A percentile compares a stretch with the other conserved stretches of the same genome.
Evolutionary conservation across 2,797 vertebrate species (phyloP).

Genomic region (Sylvia borin): DNA sequence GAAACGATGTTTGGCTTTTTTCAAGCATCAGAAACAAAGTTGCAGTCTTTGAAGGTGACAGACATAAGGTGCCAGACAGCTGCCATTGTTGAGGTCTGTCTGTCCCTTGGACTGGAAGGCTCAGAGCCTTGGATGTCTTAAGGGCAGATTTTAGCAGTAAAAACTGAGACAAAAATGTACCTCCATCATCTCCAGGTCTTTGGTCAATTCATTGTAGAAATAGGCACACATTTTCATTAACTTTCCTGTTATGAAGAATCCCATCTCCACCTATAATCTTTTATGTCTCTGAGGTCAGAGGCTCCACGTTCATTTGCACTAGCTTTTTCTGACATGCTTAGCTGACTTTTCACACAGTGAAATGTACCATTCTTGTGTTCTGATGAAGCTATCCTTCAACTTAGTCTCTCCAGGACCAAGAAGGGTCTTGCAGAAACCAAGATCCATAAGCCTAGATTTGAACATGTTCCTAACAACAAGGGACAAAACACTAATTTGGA

Average conservation of each 20-base stretch:
- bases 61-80: background rate
- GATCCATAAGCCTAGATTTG: background rate
- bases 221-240: fast-evolving
- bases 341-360: background rate
- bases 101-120: background rate
- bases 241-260: background rate
- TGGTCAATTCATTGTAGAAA: background rate
- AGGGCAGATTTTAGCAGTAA: background rate
- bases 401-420: background rate
- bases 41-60: background rate
- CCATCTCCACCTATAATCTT: background rate
- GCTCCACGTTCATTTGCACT: background rate
- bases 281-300: background rate
- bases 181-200: background rate
- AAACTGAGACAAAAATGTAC: background rate
- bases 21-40: background rate
- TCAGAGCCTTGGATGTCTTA: background rate
- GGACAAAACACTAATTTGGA: background rate
- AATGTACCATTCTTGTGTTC: background rate
- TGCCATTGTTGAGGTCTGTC: background rate
- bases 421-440: background rate
- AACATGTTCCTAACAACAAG: background rate
- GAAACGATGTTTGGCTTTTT: background rate
- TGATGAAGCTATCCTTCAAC: background rate
- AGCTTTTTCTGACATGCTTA: background rate